These are phyloP conservation scores for Drosophila dunni DNA, from an alignment of 1,140 invertebrate species.

Conservation along the genomic window DNA sequence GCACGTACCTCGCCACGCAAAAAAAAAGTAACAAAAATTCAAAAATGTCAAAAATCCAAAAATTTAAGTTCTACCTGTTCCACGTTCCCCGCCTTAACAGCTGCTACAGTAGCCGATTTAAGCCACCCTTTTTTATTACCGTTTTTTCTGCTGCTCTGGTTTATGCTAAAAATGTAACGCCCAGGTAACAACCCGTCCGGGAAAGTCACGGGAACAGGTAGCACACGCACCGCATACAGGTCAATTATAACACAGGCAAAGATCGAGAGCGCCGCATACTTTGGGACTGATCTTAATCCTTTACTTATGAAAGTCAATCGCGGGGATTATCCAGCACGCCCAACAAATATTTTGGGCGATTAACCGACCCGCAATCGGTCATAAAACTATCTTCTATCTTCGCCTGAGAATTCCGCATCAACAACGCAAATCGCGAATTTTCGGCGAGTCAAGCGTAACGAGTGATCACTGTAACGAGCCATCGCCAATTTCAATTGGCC, in stretches of 20 bases:
- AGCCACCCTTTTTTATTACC: slow-evolving; percentile 63
- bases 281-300: slow-evolving; percentile 55
- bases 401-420: neutral
- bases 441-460: neutral
- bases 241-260: neutral
- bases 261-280: slow-evolving; percentile 11
- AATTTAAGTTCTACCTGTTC: slow-evolving; percentile 22
- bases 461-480: neutral
- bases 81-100: slow-evolving; percentile 11
- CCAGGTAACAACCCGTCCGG: slow-evolving; percentile 9
- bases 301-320: slow-evolving; percentile 81
- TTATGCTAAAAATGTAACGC: slow-evolving; percentile 28
- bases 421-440: neutral
- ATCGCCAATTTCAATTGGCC: no score
- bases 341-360: slow-evolving; percentile 80
- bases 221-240: slow-evolving; percentile 50
- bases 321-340: slow-evolving; percentile 75
- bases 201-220: slow-evolving; percentile 17
- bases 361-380: slow-evolving; percentile 66
- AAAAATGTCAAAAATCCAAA: neutral
- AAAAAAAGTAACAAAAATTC: neutral
- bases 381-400: slow-evolving; percentile 23
- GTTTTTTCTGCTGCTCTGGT: slow-evolving; percentile 33
- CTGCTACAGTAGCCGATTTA: slow-evolving; percentile 34
- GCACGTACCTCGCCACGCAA: neutral